Conservation (phyloP, 2,888 invertebrate genomes). For the Ischnura elegans region DNA sequence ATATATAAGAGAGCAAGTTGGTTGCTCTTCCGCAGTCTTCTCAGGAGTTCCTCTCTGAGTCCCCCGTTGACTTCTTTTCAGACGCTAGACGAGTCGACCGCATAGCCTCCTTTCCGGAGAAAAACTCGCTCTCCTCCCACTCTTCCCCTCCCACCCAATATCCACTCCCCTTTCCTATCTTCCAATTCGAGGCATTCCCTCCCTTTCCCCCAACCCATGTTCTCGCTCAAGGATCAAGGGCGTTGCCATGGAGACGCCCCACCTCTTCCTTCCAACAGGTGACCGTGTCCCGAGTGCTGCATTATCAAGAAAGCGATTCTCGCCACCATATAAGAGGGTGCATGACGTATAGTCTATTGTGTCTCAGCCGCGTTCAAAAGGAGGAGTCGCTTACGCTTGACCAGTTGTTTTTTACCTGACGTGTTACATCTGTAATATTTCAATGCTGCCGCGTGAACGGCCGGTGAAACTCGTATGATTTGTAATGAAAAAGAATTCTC, state of each 20-base stretch:
- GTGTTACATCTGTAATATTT: too few relatives aligned
- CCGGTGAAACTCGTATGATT: too few relatives aligned
- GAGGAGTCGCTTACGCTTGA: too few relatives aligned
- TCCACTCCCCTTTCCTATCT: not conserved
- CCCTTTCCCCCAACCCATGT: not conserved
- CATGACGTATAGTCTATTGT: too few relatives aligned
- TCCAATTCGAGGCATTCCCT: not conserved
- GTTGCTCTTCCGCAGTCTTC: not conserved
- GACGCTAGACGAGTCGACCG: not conserved
- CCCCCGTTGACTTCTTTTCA: not conserved
- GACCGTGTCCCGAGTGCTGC: not conserved
- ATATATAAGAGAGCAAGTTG: not conserved
- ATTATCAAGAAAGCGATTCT: too few relatives aligned
- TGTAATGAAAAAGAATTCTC: too few relatives aligned
- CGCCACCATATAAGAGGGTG: too few relatives aligned
- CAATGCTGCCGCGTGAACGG: too few relatives aligned
- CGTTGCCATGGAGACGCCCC: not conserved
- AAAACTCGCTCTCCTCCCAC: slow-evolving; percentile 12
- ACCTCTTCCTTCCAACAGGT: not conserved
- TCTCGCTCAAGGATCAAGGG: not conserved
- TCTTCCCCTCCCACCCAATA: too few relatives aligned
- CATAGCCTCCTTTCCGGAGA: not conserved
- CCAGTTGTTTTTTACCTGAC: too few relatives aligned
- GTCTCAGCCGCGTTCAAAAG: too few relatives aligned
- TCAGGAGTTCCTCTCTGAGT: not conserved